Percentiles rank a stretch among this genome's conserved stretches.
Conservation (phyloP, 1,140 invertebrate genomes). For the Drosophila nikananu region DNA sequence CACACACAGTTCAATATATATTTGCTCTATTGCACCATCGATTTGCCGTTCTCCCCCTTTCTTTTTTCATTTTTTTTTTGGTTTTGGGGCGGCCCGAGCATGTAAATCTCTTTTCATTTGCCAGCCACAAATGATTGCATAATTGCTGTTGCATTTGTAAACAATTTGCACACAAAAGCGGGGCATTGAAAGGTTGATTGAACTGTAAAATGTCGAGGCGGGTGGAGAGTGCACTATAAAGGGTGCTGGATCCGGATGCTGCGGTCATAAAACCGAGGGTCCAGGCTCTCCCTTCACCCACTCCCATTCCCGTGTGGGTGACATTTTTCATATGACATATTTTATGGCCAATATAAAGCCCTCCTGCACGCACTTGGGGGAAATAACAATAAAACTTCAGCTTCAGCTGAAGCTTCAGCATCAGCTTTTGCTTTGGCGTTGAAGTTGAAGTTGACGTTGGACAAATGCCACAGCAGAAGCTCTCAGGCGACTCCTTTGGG, state of each 20-base stretch:
- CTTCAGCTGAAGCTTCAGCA: conserved; percentile 4
- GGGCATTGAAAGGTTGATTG: conserved; percentile 74
- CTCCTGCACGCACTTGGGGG: conserved; percentile 71
- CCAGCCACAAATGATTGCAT: conserved; percentile 78
- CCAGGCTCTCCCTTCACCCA: neutral
- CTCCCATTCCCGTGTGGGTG: neutral
- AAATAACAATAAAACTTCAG: conserved; percentile 60
- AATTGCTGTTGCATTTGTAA: conserved; percentile 80
- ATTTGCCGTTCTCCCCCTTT: conserved; percentile 38
- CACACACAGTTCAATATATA: conserved; percentile 59
- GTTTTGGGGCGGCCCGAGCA: conserved; percentile 7
- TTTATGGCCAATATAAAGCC: conserved; percentile 80
- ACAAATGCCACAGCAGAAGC: conserved; percentile 54
- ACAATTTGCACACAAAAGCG: conserved; percentile 75
- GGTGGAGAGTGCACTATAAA: neutral
- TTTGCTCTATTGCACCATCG: conserved; percentile 70
- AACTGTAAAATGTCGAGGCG: conserved; percentile 48
- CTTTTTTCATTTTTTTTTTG: neutral
- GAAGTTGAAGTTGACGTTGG: conserved; percentile 70
- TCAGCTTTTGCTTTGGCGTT: conserved; percentile 44
- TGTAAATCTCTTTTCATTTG: conserved; percentile 81
- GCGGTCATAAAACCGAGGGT: conserved; percentile 12
- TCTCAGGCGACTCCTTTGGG: neutral
- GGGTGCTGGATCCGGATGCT: conserved; percentile 15
- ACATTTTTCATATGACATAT: conserved; percentile 75